These are phyloP conservation scores for Andrena camellia DNA, from an alignment of 2,888 invertebrate genomes.

Conservation along the genomic window DNA sequence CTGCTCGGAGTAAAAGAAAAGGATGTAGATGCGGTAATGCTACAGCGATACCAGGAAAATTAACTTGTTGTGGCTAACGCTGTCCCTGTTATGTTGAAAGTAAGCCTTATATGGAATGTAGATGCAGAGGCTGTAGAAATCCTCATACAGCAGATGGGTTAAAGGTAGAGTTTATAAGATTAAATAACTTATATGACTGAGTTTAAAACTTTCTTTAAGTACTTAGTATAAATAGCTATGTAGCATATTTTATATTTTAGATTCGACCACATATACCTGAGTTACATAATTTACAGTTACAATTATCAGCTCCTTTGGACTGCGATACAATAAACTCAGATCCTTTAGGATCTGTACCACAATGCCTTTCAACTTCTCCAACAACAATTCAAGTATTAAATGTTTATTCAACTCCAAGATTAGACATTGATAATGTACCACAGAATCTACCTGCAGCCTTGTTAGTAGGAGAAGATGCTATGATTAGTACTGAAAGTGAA, in stretches of 20 bases:
- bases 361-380: slow-evolving; percentile 82
- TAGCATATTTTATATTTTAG: slow-evolving; percentile 82
- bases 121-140: slow-evolving; percentile 96
- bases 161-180: slow-evolving; percentile 87
- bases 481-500: slow-evolving; percentile 84
- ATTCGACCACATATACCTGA: slow-evolving; percentile 90
- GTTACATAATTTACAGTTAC: slow-evolving; percentile 88
- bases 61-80: slow-evolving; percentile 97
- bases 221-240: slow-evolving; percentile 1
- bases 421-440: slow-evolving; percentile 84
- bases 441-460: slow-evolving; percentile 84
- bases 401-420: slow-evolving; percentile 83
- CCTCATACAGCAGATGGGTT: slow-evolving; percentile 94
- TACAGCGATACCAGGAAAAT: slow-evolving; percentile 94
- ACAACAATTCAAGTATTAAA: slow-evolving; percentile 84
- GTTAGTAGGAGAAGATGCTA: slow-evolving; percentile 84
- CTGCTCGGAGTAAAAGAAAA: slow-evolving; percentile 87
- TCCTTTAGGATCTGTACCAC: slow-evolving; percentile 81
- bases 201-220: background rate
- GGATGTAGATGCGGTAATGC: slow-evolving; percentile 97
- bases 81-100: slow-evolving; percentile 97
- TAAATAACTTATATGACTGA: background rate
- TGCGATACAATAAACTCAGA: slow-evolving; percentile 80
- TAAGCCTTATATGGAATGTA: slow-evolving; percentile 95
- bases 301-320: slow-evolving; percentile 82